Evolutionary conservation across 1,140 invertebrate genomes (phyloP).

Genomic region (Hyles euphorbiae): DNA sequence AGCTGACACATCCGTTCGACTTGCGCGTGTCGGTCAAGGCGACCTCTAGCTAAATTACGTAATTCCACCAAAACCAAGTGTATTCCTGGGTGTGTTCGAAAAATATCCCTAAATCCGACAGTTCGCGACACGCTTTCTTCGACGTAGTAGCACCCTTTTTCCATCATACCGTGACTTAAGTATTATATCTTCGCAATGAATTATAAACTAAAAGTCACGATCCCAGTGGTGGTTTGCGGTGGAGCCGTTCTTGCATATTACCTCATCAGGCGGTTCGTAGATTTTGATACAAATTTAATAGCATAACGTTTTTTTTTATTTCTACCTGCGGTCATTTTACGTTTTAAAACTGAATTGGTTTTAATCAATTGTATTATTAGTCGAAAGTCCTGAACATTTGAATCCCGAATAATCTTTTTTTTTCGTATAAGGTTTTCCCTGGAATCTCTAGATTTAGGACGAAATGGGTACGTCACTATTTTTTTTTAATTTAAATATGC

Average conservation of each 20-base stretch:
- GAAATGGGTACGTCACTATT: slow-evolving; percentile 47
- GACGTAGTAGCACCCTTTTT: slow-evolving; percentile 41
- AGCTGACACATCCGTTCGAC: slow-evolving; percentile 65
- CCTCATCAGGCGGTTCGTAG: slow-evolving; percentile 72
- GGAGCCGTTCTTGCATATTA: slow-evolving; percentile 70
- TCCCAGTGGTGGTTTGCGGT: slow-evolving; percentile 69
- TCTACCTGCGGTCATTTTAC: background rate
- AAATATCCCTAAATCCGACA: slow-evolving; percentile 45
- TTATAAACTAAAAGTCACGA: slow-evolving; percentile 70
- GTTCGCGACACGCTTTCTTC: slow-evolving; percentile 37
- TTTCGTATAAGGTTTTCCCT: slow-evolving; percentile 22
- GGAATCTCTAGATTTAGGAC: slow-evolving; percentile 27
- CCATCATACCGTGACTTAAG: slow-evolving; percentile 31
- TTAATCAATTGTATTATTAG: too few relatives aligned
- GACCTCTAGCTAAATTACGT: slow-evolving; percentile 72
- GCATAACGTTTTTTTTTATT: background rate
- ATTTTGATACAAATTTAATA: slow-evolving; percentile 12
- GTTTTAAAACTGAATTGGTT: too few relatives aligned
- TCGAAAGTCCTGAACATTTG: too few relatives aligned
- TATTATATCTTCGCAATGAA: slow-evolving; percentile 51
- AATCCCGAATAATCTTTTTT: background rate
- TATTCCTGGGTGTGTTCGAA: slow-evolving; percentile 63
- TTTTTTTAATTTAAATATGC: slow-evolving; percentile 13
- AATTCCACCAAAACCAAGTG: slow-evolving; percentile 62
- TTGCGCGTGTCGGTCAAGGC: slow-evolving; percentile 65